These are phyloP conservation scores for Magallana angulata DNA, from an alignment of 1,140 invertebrate genomes.

Conservation along the genomic window DNA sequence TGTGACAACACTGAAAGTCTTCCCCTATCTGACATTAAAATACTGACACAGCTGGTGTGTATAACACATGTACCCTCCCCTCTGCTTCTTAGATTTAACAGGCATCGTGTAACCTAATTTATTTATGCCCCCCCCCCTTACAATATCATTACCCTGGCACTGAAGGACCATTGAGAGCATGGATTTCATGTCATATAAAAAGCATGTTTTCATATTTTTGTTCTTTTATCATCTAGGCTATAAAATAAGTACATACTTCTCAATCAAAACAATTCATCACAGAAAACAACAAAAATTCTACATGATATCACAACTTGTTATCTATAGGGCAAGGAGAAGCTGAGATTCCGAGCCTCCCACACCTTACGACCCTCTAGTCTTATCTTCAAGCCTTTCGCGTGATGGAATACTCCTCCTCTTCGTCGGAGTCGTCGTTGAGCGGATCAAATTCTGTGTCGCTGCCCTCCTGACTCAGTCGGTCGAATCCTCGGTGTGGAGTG, in stretches of 20 bases:
- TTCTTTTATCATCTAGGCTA: too few relatives aligned
- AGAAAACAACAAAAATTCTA: conserved; percentile 33
- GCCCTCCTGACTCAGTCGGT: conserved; percentile 66
- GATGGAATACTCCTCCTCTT: conserved; percentile 67
- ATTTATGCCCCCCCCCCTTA: background rate
- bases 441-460: conserved; percentile 68
- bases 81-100: too few relatives aligned
- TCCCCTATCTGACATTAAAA: too few relatives aligned
- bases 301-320: conserved; percentile 6
- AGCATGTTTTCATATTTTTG: too few relatives aligned
- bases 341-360: background rate
- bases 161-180: background rate
- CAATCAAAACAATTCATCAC: background rate
- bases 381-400: conserved; percentile 53
- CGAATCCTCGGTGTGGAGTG: conserved; percentile 67
- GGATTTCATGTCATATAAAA: conserved; percentile 1
- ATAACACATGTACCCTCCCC: too few relatives aligned
- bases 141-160: background rate
- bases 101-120: background rate
- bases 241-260: too few relatives aligned
- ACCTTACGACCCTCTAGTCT: background rate
- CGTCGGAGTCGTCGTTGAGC: conserved; percentile 63
- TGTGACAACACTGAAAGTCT: too few relatives aligned
- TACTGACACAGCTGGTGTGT: too few relatives aligned
- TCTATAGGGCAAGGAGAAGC: background rate